Evolutionary conservation across 2,113 vertebrate genomes (phyloP).

Genomic region (Tragelaphus scriptus): DNA sequence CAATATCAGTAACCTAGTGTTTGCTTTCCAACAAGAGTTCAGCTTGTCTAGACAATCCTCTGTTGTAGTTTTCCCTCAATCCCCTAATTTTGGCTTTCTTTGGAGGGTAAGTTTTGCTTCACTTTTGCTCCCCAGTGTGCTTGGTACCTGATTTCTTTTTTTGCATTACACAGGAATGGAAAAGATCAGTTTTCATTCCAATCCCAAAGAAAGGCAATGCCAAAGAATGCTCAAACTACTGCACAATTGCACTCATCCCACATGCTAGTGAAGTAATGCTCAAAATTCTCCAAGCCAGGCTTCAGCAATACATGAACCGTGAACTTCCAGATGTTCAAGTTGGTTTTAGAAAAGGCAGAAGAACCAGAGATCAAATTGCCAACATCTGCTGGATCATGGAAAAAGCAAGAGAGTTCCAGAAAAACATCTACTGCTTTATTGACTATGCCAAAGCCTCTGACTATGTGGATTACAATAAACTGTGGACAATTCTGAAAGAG

Average conservation of each 20-base stretch:
- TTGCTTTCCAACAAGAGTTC: neutral
- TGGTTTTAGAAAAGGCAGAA: neutral
- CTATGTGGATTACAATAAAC: neutral
- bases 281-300: neutral
- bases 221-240: neutral
- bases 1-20: neutral
- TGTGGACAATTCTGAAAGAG: neutral
- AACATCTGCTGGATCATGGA: fast-evolving
- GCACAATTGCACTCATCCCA: neutral
- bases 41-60: neutral
- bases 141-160: neutral
- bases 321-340: neutral
- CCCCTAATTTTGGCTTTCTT: neutral
- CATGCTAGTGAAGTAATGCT: neutral
- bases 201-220: neutral
- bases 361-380: neutral
- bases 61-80: neutral
- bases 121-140: neutral
- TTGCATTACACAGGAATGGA: neutral
- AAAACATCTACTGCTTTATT: neutral
- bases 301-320: neutral
- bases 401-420: neutral
- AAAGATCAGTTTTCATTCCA: neutral
- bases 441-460: neutral
- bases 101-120: neutral